These are phyloP conservation scores for Boulengeromyrus knoepffleri DNA, from an alignment of 2,113 vertebrate species.

Conservation along the genomic window DNA sequence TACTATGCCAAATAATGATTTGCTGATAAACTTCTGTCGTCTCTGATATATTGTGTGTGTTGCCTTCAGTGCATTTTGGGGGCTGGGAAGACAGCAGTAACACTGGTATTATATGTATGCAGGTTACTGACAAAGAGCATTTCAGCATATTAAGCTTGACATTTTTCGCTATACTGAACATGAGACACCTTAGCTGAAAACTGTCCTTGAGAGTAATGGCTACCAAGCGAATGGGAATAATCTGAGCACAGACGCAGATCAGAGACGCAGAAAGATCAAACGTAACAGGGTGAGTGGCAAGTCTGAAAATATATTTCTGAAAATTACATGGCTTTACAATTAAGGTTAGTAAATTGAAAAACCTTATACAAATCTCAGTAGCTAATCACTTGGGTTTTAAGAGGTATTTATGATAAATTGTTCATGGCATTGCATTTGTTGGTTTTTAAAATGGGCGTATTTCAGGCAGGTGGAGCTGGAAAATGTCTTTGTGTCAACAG, in stretches of 20 bases:
- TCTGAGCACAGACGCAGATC: background rate
- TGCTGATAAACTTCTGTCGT: background rate
- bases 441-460: background rate
- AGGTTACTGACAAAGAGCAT: background rate
- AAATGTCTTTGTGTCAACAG: background rate
- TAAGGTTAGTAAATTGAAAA: slow-evolving; percentile 11
- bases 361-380: background rate
- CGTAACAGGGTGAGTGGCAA: background rate
- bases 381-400: background rate
- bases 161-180: background rate
- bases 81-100: background rate
- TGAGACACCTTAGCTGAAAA: background rate
- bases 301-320: background rate
- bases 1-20: background rate
- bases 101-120: background rate
- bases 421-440: background rate
- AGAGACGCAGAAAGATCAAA: background rate
- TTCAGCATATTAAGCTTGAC: background rate
- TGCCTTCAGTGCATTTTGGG: background rate
- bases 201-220: background rate
- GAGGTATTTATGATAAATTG: slow-evolving; percentile 6
- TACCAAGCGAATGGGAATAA: background rate
- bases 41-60: background rate
- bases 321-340: slow-evolving; percentile 3
- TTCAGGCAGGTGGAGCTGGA: background rate